These are phyloP conservation scores for Chinchilla lanigera DNA, from an alignment of 2,113 vertebrate genomes.

Conservation along the genomic window DNA sequence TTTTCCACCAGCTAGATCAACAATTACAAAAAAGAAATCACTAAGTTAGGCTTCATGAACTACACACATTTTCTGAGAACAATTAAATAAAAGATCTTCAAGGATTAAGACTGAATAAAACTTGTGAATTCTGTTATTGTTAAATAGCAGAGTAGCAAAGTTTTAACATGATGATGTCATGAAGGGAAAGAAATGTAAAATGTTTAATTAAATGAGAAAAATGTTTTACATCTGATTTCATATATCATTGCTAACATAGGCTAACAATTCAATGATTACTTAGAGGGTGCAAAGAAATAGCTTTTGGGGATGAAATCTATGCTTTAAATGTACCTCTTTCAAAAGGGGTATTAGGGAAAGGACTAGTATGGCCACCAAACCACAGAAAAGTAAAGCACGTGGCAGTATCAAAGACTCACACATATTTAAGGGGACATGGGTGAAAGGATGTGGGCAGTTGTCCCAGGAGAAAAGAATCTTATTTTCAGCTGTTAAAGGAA, in stretches of 20 bases:
- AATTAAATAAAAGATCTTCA: neutral
- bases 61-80: neutral
- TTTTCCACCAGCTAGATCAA: neutral
- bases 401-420: neutral
- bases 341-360: neutral
- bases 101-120: neutral
- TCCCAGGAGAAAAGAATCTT: neutral
- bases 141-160: neutral
- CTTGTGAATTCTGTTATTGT: neutral
- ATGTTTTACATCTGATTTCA: neutral
- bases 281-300: neutral
- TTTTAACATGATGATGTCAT: neutral
- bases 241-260: neutral
- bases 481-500: neutral
- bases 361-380: neutral
- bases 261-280: neutral
- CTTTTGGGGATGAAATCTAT: neutral
- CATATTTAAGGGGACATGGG: neutral
- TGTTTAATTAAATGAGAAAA: neutral
- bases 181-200: neutral
- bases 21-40: neutral
- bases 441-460: neutral
- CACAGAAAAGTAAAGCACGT: neutral
- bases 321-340: neutral
- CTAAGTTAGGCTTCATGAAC: neutral